Conservation (phyloP, 2,113 vertebrate species). For the Nycticorax nycticorax region DNA sequence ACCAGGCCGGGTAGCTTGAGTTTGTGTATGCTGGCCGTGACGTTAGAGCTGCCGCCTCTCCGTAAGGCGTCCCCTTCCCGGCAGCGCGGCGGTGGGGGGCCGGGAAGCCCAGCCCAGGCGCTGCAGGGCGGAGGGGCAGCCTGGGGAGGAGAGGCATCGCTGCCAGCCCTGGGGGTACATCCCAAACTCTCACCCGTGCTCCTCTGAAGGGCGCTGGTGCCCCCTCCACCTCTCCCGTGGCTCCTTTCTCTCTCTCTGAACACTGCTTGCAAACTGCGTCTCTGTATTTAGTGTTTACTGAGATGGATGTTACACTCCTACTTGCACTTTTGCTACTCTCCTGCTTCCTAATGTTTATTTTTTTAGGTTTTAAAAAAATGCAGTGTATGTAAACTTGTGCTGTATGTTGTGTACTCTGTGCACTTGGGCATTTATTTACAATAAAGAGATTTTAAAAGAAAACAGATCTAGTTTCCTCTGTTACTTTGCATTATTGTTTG, state of each 20-base stretch:
- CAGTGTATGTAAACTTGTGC: background rate
- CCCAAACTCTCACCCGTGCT: background rate
- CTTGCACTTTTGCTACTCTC: background rate
- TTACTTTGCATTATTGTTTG: background rate
- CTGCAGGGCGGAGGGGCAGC: background rate
- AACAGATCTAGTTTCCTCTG: background rate
- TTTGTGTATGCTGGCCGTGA: background rate
- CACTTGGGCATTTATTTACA: background rate
- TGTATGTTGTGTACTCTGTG: background rate
- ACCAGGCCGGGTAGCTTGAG: accelerated
- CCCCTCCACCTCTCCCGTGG: background rate
- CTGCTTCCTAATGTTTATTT: background rate
- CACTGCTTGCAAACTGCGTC: background rate
- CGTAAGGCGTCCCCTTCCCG: background rate
- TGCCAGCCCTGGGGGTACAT: accelerated
- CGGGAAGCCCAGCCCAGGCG: background rate
- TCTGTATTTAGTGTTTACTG: accelerated
- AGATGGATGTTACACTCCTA: background rate
- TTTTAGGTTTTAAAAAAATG: background rate
- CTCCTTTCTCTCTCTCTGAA: background rate
- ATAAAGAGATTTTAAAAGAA: background rate
- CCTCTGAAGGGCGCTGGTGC: background rate
- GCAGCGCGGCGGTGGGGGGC: background rate
- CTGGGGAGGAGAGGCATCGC: background rate
- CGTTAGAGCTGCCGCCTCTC: background rate